Base-by-base conservation (phyloP, 2,888 invertebrate genomes). In the Gnatocerus cornutus region DNA sequence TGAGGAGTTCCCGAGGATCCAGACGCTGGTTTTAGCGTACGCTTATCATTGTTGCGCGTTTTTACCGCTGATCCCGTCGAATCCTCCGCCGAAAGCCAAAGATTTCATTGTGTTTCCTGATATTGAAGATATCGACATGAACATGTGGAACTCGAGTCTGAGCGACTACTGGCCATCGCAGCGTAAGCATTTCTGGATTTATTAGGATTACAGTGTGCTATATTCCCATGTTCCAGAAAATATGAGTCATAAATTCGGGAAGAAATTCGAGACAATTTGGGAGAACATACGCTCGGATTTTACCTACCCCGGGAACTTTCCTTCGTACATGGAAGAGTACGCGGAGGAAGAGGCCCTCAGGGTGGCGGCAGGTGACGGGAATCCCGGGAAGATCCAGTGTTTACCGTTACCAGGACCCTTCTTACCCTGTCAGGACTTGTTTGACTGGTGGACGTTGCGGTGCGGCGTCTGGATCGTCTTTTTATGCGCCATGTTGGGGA, bases 391-490 rank as follows among this genome's bases (percentile, higher is more conserved):
- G 72, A 89, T 92, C 69, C 92, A 93, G 77, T 96, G 96, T 82
- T 86, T 94, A 76, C 97, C 96, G 7, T 88, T 92, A 81, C 96
- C 96, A 1, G 94, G 93, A 89, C 97, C 98, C 1, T 98, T 98
- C 86, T 87, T 97, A 81, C 98, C 98, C 3, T 98, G 98, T 84
- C 93, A 95, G 81, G 98, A 98, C 85, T 88, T 98, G 63, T 98
- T 98, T 85, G 97, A 97, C 83, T 98, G 97, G 97, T 98, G 98
- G 98, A 96, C 97, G 3, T 86, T 98, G 77, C 90, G 97, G 43
- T 98, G 97, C 83, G 97, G 98, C 13, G 97, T 98, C 56, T 99
- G 99, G 98, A 92, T 97, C 10, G 97, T 99, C 46, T 98, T 98
- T 85, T 89, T 98, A 66, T 88, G 98, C 78, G 97, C 98, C 41